Conservation (phyloP, 2,113 vertebrate species). For the Pteruthius melanotis region DNA sequence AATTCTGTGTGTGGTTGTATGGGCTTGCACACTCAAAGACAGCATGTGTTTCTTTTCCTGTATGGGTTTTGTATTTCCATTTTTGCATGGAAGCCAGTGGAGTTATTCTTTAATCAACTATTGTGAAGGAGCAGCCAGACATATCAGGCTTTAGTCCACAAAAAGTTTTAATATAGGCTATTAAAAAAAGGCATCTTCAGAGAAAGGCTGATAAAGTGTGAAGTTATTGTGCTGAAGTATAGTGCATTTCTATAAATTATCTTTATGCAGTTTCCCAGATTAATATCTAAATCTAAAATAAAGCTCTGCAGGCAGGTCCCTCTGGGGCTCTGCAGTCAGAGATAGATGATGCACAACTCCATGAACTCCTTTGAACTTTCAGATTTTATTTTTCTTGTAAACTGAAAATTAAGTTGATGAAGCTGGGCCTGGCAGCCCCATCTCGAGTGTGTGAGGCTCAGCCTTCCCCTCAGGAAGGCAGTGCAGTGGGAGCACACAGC, state of each 20-base stretch:
- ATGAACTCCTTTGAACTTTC: slow-evolving; percentile 50
- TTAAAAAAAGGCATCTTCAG: neutral
- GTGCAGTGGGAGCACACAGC: neutral
- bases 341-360: slow-evolving; percentile 29
- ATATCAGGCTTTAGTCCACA: neutral
- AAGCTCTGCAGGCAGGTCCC: slow-evolving; percentile 1
- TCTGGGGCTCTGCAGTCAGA: slow-evolving; percentile 31
- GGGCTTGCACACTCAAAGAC: neutral
- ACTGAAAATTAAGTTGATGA: neutral
- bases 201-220: slow-evolving; percentile 2
- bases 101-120: neutral
- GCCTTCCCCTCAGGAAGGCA: neutral
- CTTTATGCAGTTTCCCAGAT: slow-evolving; percentile 38
- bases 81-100: neutral
- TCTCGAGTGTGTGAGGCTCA: neutral
- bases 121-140: neutral
- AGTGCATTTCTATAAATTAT: slow-evolving; percentile 26
- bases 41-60: neutral
- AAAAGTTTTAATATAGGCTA: neutral
- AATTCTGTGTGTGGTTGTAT: neutral
- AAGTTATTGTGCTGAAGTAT: neutral
- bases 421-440: neutral
- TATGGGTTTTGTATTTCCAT: neutral
- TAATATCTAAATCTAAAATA: slow-evolving; percentile 58
- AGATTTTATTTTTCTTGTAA: slow-evolving; percentile 28